Evolutionary conservation across 2,888 invertebrate species (phyloP).

Genomic region (Quadriops clusia): DNA sequence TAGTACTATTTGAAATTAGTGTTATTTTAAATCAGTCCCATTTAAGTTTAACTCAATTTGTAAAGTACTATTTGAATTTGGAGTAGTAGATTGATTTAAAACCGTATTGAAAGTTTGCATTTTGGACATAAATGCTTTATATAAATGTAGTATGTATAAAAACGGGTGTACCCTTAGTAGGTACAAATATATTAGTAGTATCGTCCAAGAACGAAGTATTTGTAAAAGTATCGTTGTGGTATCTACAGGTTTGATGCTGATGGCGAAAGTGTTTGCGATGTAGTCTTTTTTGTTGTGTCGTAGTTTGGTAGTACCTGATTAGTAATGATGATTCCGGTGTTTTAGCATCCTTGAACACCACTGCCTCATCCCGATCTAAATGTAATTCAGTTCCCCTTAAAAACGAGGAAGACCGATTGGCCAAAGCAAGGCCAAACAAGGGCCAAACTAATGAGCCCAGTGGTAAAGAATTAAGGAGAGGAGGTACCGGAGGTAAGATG

Average conservation of each 20-base stretch:
- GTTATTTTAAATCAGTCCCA: no score
- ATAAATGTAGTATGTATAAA: no score
- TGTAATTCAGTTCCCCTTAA: conserved; percentile 47
- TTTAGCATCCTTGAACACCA: conserved; percentile 66
- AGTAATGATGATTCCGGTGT: conserved; percentile 34
- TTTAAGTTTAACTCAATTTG: no score
- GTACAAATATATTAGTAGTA: no score
- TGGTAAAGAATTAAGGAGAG: conserved; percentile 29
- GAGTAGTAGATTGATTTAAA: no score
- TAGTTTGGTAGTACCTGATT: conserved; percentile 12
- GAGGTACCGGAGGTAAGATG: conserved; percentile 34
- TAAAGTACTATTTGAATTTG: no score
- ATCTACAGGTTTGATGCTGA: neutral
- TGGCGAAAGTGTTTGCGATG: conserved; percentile 8
- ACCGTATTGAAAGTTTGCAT: no score
- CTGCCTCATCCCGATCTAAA: conserved; percentile 59
- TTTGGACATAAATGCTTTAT: no score
- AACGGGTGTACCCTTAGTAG: no score
- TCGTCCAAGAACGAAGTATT: no score
- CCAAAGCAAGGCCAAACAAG: conserved; percentile 32
- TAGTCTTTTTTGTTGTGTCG: conserved; percentile 12
- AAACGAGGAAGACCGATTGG: conserved; percentile 37
- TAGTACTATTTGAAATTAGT: no score
- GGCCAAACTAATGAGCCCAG: conserved; percentile 28
- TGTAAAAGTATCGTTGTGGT: no score